These are phyloP conservation scores for Dryobates pubescens DNA, from an alignment of 2,797 vertebrate genomes.

Conservation along the genomic window DNA sequence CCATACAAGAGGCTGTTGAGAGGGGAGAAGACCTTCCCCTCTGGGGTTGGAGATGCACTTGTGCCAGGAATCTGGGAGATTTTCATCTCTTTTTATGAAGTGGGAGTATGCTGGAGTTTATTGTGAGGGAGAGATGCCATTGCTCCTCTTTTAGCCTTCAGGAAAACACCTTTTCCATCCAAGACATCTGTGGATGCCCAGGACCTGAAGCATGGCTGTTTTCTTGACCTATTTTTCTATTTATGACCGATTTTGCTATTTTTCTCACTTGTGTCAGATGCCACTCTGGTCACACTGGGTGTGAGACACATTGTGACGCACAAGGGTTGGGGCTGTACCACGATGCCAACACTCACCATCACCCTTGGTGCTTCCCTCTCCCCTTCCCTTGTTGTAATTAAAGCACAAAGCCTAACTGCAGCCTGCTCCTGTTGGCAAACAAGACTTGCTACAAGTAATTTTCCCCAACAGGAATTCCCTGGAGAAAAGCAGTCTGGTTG, in stretches of 20 bases:
- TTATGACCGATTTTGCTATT: neutral
- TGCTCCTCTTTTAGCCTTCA: neutral
- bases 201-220: neutral
- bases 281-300: neutral
- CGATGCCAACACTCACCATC: accelerated
- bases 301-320: neutral
- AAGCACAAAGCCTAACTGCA: neutral
- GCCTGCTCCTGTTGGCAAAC: neutral
- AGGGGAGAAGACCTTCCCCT: neutral
- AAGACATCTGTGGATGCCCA: accelerated
- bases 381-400: neutral
- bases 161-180: neutral
- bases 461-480: neutral
- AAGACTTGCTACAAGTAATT: neutral
- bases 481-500: neutral
- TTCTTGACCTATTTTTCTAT: neutral
- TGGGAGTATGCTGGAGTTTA: neutral
- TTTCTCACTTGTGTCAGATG: neutral
- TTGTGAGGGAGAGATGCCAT: neutral
- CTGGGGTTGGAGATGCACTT: neutral
- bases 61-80: neutral
- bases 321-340: neutral
- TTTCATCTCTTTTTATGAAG: neutral
- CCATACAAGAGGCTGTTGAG: neutral
- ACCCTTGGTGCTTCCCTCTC: neutral